Conservation (phyloP, 2,797 vertebrate genomes). For the Pangasius djambal region DNA sequence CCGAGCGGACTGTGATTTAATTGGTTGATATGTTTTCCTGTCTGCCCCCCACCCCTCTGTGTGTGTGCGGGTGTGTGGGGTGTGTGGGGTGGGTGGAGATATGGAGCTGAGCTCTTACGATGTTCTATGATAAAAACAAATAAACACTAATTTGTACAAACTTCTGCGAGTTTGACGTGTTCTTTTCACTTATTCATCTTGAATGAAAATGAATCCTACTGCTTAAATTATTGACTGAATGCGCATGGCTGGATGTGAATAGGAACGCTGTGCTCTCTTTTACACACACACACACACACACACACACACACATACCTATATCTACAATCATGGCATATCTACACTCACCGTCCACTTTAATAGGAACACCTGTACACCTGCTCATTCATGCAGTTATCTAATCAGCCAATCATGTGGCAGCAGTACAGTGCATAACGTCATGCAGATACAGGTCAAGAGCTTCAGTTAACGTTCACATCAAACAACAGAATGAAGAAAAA, state of each 20-base stretch:
- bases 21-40: slow-evolving; percentile 63
- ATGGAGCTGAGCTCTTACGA: slow-evolving; percentile 84
- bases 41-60: slow-evolving; percentile 71
- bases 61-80: slow-evolving; percentile 78
- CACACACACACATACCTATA: background rate
- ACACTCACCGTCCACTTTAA: background rate
- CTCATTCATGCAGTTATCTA: background rate
- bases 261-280: background rate
- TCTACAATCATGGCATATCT: background rate
- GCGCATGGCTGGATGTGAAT: background rate
- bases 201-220: background rate
- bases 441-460: background rate
- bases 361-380: background rate
- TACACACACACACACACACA: background rate
- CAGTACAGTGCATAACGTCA: too few species aligned
- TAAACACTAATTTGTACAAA: slow-evolving; percentile 74
- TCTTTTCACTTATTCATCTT: slow-evolving; percentile 43
- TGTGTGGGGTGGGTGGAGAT: slow-evolving; percentile 77
- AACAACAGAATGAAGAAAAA: background rate
- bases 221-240: background rate
- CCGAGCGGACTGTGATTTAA: slow-evolving; percentile 84
- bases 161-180: slow-evolving; percentile 58
- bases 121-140: slow-evolving; percentile 80
- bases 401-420: too few species aligned
- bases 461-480: background rate